Base-by-base conservation (phyloP, 2,888 invertebrate genomes). In the Diplolepis rosae region DNA sequence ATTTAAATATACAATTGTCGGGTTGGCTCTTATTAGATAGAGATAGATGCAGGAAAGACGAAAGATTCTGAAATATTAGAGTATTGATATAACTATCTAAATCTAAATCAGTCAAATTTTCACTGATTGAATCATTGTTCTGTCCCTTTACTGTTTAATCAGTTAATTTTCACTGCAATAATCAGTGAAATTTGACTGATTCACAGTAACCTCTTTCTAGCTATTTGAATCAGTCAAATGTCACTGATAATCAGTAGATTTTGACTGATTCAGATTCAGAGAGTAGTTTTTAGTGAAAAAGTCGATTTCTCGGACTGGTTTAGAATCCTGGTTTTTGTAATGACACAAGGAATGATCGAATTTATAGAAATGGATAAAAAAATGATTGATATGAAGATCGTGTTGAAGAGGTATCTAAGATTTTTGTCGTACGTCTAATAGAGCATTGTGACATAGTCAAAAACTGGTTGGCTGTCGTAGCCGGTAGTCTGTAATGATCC, bases 401-500 rank as follows among this genome's bases (percentile, higher is more conserved):
- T 65, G 68, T 39, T 18, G 65, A 72, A 51, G 48, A 39, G 3
- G 45, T 50, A 18, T 35, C 50, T 52, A 15, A 35, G 15, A 54
- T 66, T 27, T 52, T n/a, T 67, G 22, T 68, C 72, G 72, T 73
- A 71, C 71, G 67, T 65, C 68, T 68, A 66, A 71, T 68, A 73
- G 67, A 48, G 69, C 73, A 69, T 70, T 74, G 70, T 70, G 71
- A 74, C 72, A 74, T 65, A 73, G n/a, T 66, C 71, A 70, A 52
- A 73, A 77, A 74, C 74, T 70, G 73, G 71, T 77, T 73, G 74
- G 73, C 73, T 65, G 71, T 70, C 66, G 73, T 69, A 69, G 70
- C 75, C 76, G 75, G 76, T 75, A 76, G 77, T 73, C 73, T 72
- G 74, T 80, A 80, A 80, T 80, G 79, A 79, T 79, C 77, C 79